Conservation (phyloP, 2,113 vertebrate genomes). For the Camelus dromedarius region DNA sequence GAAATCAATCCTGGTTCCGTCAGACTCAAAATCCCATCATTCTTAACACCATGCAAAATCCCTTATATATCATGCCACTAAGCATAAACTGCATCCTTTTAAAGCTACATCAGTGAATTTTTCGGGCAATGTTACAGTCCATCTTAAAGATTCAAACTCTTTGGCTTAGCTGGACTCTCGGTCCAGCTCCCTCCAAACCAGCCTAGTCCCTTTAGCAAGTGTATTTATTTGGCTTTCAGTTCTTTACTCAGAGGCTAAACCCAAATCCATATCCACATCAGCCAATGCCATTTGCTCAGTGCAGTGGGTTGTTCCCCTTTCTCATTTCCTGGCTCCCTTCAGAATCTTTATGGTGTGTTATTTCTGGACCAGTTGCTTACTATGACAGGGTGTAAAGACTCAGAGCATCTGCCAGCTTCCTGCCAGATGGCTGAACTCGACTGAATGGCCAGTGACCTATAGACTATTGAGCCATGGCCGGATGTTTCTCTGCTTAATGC, state of each 20-base stretch:
- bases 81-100: not conserved
- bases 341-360: constrained; percentile 79
- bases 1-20: not conserved
- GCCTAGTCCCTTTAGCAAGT: not conserved
- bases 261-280: not conserved
- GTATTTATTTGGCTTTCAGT: not conserved
- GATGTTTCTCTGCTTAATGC: constrained; percentile 44
- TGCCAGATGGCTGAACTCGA: constrained; percentile 85
- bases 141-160: not conserved
- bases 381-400: constrained; percentile 80
- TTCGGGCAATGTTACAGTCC: not conserved
- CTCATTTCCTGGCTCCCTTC: constrained; percentile 76
- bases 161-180: not conserved
- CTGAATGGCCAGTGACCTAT: constrained; percentile 82
- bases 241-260: constrained; percentile 15
- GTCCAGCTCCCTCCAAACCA: not conserved
- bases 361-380: constrained; percentile 83
- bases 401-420: constrained; percentile 79
- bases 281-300: constrained; percentile 25
- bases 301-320: constrained; percentile 32
- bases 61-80: not conserved
- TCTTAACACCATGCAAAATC: not conserved
- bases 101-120: not conserved
- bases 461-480: constrained; percentile 66
- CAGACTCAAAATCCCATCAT: not conserved